These are phyloP conservation scores for Emydocephalus ijimae DNA, from an alignment of 2,113 vertebrate genomes.

Conservation along the genomic window DNA sequence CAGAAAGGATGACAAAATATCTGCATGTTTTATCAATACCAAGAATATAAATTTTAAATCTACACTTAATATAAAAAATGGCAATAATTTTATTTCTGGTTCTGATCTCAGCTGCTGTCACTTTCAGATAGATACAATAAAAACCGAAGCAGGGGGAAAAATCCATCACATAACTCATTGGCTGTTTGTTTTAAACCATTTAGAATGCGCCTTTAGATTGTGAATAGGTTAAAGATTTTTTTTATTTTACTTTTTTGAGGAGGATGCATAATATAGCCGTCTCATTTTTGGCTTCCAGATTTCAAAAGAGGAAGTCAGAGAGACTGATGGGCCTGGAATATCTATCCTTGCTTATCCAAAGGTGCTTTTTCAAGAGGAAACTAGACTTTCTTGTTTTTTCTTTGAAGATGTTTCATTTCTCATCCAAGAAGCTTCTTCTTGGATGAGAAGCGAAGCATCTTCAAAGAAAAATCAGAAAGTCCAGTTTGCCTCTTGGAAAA, in stretches of 20 bases:
- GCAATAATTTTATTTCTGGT: background rate
- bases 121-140: background rate
- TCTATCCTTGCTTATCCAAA: background rate
- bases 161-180: background rate
- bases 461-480: too few relatives aligned
- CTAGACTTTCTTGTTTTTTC: too few relatives aligned
- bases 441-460: too few relatives aligned
- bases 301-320: background rate
- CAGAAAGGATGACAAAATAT: slow-evolving; percentile 13
- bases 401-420: too few relatives aligned
- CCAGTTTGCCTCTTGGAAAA: too few relatives aligned
- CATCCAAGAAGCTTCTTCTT: too few relatives aligned
- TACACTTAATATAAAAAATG: background rate
- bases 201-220: background rate
- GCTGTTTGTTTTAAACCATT: background rate
- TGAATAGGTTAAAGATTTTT: background rate
- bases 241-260: background rate
- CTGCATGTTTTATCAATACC: background rate
- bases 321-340: background rate
- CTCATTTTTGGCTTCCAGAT: background rate
- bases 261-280: background rate
- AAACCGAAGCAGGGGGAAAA: background rate
- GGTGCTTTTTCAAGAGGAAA: too few relatives aligned
- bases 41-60: slow-evolving; percentile 3
- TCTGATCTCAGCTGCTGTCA: background rate